These are phyloP conservation scores for Saccostrea cuccullata DNA, from an alignment of 1,140 invertebrate species.

Conservation along the genomic window DNA sequence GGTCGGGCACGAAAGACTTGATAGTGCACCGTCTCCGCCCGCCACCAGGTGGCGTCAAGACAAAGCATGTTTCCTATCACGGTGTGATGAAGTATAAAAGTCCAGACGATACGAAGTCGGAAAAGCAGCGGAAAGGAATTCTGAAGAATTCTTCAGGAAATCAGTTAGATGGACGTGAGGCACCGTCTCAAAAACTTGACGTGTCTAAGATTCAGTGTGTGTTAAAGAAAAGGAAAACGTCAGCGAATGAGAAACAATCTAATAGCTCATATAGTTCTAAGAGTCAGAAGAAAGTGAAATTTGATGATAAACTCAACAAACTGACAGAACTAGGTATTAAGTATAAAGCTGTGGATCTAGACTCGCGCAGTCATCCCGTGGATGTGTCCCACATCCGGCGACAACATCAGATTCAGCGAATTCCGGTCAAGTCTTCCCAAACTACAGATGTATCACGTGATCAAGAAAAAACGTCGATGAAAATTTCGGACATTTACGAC, in stretches of 20 bases:
- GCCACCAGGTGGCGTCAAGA: not conserved
- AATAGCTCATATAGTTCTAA: not conserved
- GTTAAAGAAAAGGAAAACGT: constrained; percentile 31
- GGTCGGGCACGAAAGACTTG: not conserved
- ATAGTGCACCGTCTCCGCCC: not conserved
- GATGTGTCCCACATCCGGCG: constrained; percentile 3
- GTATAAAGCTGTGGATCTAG: not conserved
- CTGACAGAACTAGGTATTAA: constrained; percentile 22
- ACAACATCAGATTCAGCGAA: constrained; percentile 10
- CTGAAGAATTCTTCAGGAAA: not conserved
- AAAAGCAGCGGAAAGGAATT: constrained; percentile 31
- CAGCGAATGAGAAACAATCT: constrained; percentile 7
- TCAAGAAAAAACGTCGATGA: not conserved
- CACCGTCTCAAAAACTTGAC: constrained; percentile 8
- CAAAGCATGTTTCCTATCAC: not conserved
- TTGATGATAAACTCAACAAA: constrained; percentile 30
- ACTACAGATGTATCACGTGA: not conserved
- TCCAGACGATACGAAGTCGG: not conserved
- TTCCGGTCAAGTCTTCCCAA: not conserved
- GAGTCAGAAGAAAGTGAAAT: constrained; percentile 38
- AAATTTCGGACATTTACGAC: constrained; percentile 17
- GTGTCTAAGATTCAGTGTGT: constrained; percentile 30
- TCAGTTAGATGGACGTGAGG: not conserved
- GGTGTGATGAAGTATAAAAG: not conserved
- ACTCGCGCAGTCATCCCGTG: not conserved